A percentile compares a stretch with the other conserved stretches of the same genome.
Conservation (phyloP, 1,140 invertebrate species). For the Oedothorax gibbosus region DNA sequence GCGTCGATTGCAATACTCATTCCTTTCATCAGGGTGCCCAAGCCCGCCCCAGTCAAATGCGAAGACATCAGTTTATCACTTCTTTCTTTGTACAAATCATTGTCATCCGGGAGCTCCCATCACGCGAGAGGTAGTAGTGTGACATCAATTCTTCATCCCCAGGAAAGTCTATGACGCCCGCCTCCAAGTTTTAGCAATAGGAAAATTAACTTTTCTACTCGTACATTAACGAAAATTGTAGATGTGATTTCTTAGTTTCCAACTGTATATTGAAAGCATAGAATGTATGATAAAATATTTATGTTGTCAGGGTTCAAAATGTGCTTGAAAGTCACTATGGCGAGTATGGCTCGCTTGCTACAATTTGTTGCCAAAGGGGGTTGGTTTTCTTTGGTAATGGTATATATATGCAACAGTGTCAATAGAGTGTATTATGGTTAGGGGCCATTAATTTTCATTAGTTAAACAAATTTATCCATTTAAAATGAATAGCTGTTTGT, state of each 20-base stretch:
- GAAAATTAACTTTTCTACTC: constrained; percentile 47
- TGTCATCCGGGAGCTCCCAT: constrained; percentile 23
- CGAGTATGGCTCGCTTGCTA: neutral
- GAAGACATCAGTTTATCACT: constrained; percentile 22
- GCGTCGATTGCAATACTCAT: constrained; percentile 45
- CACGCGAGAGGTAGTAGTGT: constrained; percentile 47
- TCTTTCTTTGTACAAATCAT: constrained; percentile 53
- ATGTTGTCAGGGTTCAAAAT: too few relatives aligned
- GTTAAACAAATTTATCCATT: neutral
- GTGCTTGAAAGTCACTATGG: neutral
- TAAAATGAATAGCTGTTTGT: constrained; percentile 24
- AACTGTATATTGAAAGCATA: too few relatives aligned
- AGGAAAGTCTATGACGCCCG: neutral
- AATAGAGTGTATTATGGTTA: constrained; percentile 32
- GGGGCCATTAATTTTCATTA: constrained; percentile 46
- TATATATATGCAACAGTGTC: neutral
- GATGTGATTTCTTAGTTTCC: neutral
- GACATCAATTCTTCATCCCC: constrained; percentile 15
- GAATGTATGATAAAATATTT: too few relatives aligned
- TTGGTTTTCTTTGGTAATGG: constrained; percentile 30
- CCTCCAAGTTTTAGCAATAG: constrained; percentile 55
- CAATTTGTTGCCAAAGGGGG: constrained; percentile 31
- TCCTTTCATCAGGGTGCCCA: constrained; percentile 33
- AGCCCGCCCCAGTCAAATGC: constrained; percentile 27
- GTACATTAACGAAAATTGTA: constrained; percentile 33